Evolutionary conservation across 1,140 invertebrate species (phyloP).

Genomic region (Listronotus oregonensis): DNA sequence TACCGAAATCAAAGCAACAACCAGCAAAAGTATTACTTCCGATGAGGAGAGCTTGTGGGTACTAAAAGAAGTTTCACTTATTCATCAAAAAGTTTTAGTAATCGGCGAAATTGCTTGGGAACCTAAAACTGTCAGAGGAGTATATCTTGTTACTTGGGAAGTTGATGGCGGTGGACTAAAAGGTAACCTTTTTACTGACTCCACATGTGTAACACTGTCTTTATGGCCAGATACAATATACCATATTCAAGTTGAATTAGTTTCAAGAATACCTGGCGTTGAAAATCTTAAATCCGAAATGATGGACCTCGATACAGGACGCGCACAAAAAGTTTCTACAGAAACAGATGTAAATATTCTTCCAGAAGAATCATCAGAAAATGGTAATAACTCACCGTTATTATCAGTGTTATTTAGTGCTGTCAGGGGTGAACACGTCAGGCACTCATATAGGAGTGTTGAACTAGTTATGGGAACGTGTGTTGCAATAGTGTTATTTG

Average conservation of each 20-base stretch:
- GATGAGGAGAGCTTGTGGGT: slow-evolving; percentile 63
- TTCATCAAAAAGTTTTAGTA: slow-evolving; percentile 73
- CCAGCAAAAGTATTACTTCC: slow-evolving; percentile 58
- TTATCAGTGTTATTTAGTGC: slow-evolving; percentile 64
- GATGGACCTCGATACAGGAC: slow-evolving; percentile 65
- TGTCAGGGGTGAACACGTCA: slow-evolving; percentile 61
- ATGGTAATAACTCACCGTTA: slow-evolving; percentile 59
- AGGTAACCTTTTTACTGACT: slow-evolving; percentile 81
- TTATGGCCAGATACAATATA: slow-evolving; percentile 81
- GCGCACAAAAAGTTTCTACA: slow-evolving; percentile 64
- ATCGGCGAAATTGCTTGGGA: slow-evolving; percentile 79
- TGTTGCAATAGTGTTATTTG: slow-evolving; percentile 60
- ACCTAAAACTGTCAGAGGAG: slow-evolving; percentile 64
- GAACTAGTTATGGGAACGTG: slow-evolving; percentile 59
- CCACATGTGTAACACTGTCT: slow-evolving; percentile 75
- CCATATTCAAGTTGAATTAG: slow-evolving; percentile 74
- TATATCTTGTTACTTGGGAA: slow-evolving; percentile 83
- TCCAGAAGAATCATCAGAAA: slow-evolving; percentile 51
- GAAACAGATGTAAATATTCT: slow-evolving; percentile 63
- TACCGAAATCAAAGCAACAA: slow-evolving; percentile 65
- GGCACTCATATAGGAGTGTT: slow-evolving; percentile 60
- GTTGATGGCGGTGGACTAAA: slow-evolving; percentile 80
- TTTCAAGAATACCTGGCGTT: slow-evolving; percentile 62
- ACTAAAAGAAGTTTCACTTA: slow-evolving; percentile 68
- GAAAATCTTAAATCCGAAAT: slow-evolving; percentile 66